Evolutionary conservation across 35 echinoderm and acorn worm species (phyloP).

Genomic region (Ophiothrix spiculata): DNA sequence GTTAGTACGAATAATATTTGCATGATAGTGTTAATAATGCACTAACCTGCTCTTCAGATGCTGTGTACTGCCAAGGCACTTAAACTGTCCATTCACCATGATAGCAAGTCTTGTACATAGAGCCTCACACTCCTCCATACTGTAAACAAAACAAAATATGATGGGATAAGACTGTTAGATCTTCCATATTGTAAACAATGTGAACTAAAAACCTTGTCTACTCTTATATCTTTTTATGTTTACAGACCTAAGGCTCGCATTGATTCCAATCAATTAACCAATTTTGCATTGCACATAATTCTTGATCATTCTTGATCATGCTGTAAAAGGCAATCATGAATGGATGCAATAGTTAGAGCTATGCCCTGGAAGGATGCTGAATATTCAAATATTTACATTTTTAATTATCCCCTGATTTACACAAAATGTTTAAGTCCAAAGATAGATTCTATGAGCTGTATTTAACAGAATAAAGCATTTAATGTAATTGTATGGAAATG

Average conservation of each 20-base stretch:
- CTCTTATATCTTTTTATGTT: background rate
- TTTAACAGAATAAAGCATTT: background rate
- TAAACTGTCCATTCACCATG: conserved; percentile 99
- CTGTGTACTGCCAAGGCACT: conserved; percentile 95
- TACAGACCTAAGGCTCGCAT: background rate
- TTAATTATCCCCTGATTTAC: too few relatives aligned
- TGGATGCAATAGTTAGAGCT: too few relatives aligned
- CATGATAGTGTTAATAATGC: background rate
- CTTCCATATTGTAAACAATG: conserved; percentile 81
- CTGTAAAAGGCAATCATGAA: background rate
- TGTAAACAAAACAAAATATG: conserved; percentile 17
- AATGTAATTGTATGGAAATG: too few relatives aligned
- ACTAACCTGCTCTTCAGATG: conserved; percentile 96
- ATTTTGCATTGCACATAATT: background rate
- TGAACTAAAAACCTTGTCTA: background rate
- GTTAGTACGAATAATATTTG: background rate
- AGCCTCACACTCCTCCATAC: conserved; percentile 99
- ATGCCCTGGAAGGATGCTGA: too few relatives aligned
- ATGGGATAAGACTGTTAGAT: conserved; percentile 4
- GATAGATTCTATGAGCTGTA: background rate
- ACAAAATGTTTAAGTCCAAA: too few relatives aligned
- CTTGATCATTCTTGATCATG: background rate
- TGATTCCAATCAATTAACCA: background rate
- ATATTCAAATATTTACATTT: too few relatives aligned
- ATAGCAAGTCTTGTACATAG: conserved; percentile 92